phyloP scores from a whole-genome alignment of 2,888 invertebrate species.

The Caenorhabditis macrosperma region DNA sequence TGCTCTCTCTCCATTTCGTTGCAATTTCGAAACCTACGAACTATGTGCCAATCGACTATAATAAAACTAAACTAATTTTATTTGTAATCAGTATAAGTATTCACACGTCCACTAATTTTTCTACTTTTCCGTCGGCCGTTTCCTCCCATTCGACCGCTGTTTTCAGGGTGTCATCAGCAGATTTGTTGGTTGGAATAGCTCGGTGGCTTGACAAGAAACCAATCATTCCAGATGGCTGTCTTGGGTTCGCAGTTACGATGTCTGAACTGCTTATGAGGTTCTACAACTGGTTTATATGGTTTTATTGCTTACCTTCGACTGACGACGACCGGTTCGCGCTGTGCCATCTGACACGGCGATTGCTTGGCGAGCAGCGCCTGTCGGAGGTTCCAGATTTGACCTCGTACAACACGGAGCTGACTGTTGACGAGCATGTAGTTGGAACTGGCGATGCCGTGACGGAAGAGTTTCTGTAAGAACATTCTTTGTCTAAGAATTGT shows the following conservation, averaged over 20 bases:
- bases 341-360: conserved; percentile 70
- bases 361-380: conserved; percentile 65
- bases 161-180: conserved; percentile 19
- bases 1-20: not conserved
- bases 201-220: conserved; percentile 62
- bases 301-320: conserved; percentile 53
- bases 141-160: conserved; percentile 22
- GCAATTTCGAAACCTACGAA: not conserved
- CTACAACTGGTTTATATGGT: not conserved
- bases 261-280: conserved; percentile 46
- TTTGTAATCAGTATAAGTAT: not conserved
- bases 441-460: conserved; percentile 64
- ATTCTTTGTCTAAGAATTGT: not conserved
- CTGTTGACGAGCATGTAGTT: conserved; percentile 68
- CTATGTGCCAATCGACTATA: conserved; percentile 38
- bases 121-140: conserved; percentile 11
- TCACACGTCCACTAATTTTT: conserved; percentile 19
- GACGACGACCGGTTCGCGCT: conserved; percentile 67
- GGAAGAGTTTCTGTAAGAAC: conserved; percentile 87
- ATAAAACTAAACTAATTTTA: conserved; percentile 24
- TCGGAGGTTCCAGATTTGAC: conserved; percentile 74
- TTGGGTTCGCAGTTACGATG: conserved; percentile 49
- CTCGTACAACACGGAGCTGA: conserved; percentile 75
- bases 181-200: conserved; percentile 50
- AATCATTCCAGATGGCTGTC: conserved; percentile 60